Conservation (phyloP, 1,140 invertebrate genomes). For the Oppia nitens region DNA sequence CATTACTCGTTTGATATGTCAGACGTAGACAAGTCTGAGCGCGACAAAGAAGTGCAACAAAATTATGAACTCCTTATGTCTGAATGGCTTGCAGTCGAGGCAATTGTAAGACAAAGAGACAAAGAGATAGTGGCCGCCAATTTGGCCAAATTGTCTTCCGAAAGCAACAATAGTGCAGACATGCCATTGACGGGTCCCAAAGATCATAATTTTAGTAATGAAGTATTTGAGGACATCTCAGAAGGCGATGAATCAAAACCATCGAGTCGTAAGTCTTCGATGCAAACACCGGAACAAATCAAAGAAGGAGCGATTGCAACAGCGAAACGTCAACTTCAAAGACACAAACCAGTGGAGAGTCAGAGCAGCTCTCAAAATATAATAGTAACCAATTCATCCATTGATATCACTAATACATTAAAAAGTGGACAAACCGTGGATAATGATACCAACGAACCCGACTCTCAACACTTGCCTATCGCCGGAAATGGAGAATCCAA, state of each 20-base stretch:
- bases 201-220: slow-evolving; percentile 35
- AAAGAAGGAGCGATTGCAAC: not conserved
- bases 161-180: slow-evolving; percentile 15
- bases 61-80: slow-evolving; percentile 77
- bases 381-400: slow-evolving; percentile 33
- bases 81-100: slow-evolving; percentile 83
- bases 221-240: slow-evolving; percentile 35
- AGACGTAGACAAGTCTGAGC: slow-evolving; percentile 43
- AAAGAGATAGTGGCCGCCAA: slow-evolving; percentile 45
- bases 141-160: slow-evolving; percentile 30
- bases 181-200: slow-evolving; percentile 17
- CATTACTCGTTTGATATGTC: slow-evolving; percentile 67
- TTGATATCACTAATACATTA: slow-evolving; percentile 23
- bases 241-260: slow-evolving; percentile 21
- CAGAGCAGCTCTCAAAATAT: slow-evolving; percentile 22
- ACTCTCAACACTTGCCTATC: not conserved
- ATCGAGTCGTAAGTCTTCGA: slow-evolving; percentile 8
- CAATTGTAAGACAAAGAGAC: slow-evolving; percentile 68
- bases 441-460: slow-evolving; percentile 12
- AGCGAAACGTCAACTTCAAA: slow-evolving; percentile 5
- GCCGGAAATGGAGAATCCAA: slow-evolving; percentile 29
- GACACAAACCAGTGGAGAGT: slow-evolving; percentile 14
- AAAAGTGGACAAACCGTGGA: slow-evolving; percentile 11
- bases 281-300: not conserved
- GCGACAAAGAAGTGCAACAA: slow-evolving; percentile 45